Base-by-base conservation (phyloP, 2,888 invertebrate species). In the Graphium colonna region DNA sequence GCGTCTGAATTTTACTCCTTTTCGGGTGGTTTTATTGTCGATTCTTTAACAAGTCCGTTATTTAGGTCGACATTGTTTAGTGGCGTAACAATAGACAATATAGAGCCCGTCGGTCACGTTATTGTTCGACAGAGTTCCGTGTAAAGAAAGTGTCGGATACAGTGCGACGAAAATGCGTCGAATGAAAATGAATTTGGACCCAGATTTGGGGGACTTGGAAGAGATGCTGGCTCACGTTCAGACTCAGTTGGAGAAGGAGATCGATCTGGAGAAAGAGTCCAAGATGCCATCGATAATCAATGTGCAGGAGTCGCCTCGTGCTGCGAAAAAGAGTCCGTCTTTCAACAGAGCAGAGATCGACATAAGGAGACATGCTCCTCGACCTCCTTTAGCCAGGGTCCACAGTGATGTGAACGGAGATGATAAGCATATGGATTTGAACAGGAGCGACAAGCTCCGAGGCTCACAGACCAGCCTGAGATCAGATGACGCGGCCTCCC, bases 211-310 rank as follows among this genome's bases (percentile, higher is more conserved):
- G 0, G 90, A 90, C 51, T 56, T 90, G 8, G 90, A 90, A 54
- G 88, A 90, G 58, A 90, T 90, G 90, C 65, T 90, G 15, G 89
- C 89, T 0, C 80, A 84, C 59, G 90, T 90, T 0, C 90, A 90
- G 52, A 82, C 75, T 0, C 89, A 90, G 55, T 59, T 90, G 4
- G 89, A 90, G 60, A 75, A 86, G 50, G 90, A 90, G 60, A 88
- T 90, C 0, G 88, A 85, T 33, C 44, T 81, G 48, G 86, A 86
- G 55, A 82, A 75, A 42, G 86, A 87, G 33, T 67, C 73, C 1
- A 86, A 79, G 54, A 78, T 83, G 79, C 71, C 86, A 0, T 85
- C 83, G 0, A 40, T 82, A 0, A 75, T 72, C 0, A 87, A 71
- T 60, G 75, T 89, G 0, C 82, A 82, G 36, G 88, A 87, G 44